A percentile compares a stretch with the other conserved stretches of the same genome.
These are phyloP conservation scores for Drosophila pruinosa DNA, from an alignment of 1,140 invertebrate species.

Conservation along the genomic window DNA sequence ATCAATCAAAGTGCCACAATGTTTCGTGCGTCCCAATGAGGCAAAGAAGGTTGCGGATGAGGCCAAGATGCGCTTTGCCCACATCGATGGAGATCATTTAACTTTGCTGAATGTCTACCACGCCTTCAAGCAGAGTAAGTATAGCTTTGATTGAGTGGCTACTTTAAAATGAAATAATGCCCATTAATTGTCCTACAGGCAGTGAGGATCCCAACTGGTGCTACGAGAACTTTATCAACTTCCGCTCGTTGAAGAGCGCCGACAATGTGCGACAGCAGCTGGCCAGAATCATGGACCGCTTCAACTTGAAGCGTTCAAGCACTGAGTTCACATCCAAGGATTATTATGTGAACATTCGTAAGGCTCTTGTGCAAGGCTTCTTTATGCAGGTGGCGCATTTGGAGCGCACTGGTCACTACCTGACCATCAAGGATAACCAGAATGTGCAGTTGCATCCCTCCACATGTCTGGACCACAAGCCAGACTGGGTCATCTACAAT, in stretches of 20 bases:
- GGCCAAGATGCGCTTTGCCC: conserved; percentile 99
- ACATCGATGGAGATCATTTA: conserved; percentile 99
- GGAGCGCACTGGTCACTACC: conserved; percentile 97
- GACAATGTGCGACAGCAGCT: conserved; percentile 88
- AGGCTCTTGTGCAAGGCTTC: conserved; percentile 98
- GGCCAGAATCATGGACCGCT: conserved; percentile 90
- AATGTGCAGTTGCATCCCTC: conserved; percentile 99
- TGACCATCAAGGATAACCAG: conserved; percentile 99
- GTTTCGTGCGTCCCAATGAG: conserved; percentile 99
- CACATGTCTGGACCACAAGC: conserved; percentile 99
- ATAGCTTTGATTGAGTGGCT: neutral
- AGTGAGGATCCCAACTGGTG: conserved; percentile 91
- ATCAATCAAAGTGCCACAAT: conserved; percentile 95
- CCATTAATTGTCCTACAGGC: conserved; percentile 84
- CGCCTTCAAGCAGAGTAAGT: conserved; percentile 99
- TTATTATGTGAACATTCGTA: conserved; percentile 99
- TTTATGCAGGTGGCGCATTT: conserved; percentile 99
- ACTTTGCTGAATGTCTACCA: conserved; percentile 99
- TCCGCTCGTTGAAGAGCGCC: conserved; percentile 96
- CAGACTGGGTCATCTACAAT: conserved; percentile 99
- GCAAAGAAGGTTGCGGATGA: conserved; percentile 99
- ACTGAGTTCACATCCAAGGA: conserved; percentile 99
- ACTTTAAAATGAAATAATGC: neutral
- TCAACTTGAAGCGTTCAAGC: conserved; percentile 95
- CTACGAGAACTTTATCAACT: conserved; percentile 99